Base-by-base conservation (phyloP, 92 coral and sea anemone species). In the Siderastrea siderea region DNA sequence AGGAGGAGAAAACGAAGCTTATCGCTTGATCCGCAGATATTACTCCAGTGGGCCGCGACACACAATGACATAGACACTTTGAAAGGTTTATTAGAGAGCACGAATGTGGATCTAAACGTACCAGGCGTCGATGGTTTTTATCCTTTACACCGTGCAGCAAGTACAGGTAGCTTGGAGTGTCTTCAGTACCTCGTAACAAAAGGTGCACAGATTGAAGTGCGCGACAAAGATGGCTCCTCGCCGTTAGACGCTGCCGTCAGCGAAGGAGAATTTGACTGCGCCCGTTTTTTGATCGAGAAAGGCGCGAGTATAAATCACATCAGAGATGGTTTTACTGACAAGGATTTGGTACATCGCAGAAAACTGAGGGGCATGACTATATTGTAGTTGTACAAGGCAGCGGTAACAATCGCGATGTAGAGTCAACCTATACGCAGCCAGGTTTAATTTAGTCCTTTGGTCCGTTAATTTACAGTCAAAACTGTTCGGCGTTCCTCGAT, bases 201-300 rank as follows among this genome's bases (percentile, higher is more conserved):
- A 60, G 99, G 99, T 6, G 99, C 98, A 1, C 77, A 66, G 63
- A 90, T 98, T 43, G 93, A 98, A 46, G 98, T 96, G 0, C 83
- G 81, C 46, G 96, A 94, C 80, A 87, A 90, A 19, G 92, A 94
- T 52, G 99, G 99, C 2, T 78, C 94, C 5, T 93, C 98, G 6
- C 99, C 99, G 17, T 87, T 98, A 10, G 99, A 96, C 46, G 86
- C 91, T 11, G 99, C 99, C 0, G 99, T 98, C 3, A 71, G 78
- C n/a, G 99, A 96, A 75, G 99, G 99, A 1, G 96, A 98, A 46
- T 98, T 94, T 76, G 99, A 98, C 78, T 96, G 99, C 64, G 99
- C 99, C 43, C 86, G 86, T 14, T 85, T 79, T 83, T 76, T 98
- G 47, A 98, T 98, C 19, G 77, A 93, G 55, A 89, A 88, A 13